Percentiles rank a stretch among this genome's conserved stretches.
phyloP scores from a whole-genome alignment of 2,797 vertebrate species.

The Myotis planiceps region DNA sequence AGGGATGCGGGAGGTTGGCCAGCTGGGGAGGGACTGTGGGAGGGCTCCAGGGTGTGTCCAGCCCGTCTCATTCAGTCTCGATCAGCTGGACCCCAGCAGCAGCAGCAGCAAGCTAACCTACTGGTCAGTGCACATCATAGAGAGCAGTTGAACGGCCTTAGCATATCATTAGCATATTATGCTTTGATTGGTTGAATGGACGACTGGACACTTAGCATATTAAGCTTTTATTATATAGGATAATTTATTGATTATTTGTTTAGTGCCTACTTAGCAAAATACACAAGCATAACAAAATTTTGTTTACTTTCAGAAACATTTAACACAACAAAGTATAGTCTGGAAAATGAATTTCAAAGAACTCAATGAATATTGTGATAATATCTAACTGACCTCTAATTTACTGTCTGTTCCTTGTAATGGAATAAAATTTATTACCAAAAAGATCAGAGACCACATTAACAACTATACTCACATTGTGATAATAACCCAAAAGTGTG shows the following conservation, averaged over 20 bases:
- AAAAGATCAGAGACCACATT: conserved; percentile 1
- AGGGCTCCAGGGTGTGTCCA: no score
- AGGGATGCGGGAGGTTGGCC: no score
- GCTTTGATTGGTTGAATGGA: no score
- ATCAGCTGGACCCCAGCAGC: no score
- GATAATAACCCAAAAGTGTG: not conserved
- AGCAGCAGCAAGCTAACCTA: no score
- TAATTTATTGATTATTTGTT: conserved; percentile 8
- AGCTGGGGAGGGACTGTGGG: no score
- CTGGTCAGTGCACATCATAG: no score
- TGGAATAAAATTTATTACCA: conserved; percentile 15
- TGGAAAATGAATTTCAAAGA: conserved; percentile 24
- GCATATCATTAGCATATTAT: no score
- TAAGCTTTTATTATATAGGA: not conserved
- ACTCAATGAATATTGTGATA: not conserved
- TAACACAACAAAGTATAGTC: not conserved
- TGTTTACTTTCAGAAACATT: not conserved
- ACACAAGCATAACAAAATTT: not conserved
- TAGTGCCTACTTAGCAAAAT: not conserved
- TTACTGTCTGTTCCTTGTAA: conserved; percentile 8
- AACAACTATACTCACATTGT: not conserved
- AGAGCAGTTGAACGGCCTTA: no score
- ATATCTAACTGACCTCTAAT: not conserved
- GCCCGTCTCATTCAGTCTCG: no score
- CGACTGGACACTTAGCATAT: no score